Conservation (phyloP, 2,797 vertebrate genomes). For the Phoeniculus purpureus region DNA sequence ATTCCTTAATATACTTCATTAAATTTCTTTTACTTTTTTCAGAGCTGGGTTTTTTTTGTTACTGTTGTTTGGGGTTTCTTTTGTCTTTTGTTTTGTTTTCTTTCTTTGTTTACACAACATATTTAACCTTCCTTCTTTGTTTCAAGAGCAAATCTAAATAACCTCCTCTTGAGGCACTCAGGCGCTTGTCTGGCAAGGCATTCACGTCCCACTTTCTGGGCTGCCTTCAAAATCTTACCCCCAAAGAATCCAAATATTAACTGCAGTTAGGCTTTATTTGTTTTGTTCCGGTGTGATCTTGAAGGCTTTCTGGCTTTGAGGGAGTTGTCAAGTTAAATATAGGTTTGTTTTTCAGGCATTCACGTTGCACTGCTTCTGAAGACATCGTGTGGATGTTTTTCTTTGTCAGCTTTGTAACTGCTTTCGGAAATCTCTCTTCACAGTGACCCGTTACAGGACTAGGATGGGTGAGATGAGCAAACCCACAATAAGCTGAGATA, state of each 20-base stretch:
- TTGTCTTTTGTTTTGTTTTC: background rate
- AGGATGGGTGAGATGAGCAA: background rate
- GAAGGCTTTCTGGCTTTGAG: background rate
- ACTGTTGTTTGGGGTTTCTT: background rate
- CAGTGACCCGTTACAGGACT: background rate
- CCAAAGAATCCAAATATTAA: background rate
- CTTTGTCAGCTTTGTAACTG: background rate
- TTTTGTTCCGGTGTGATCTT: background rate
- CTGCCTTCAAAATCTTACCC: background rate
- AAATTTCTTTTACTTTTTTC: background rate
- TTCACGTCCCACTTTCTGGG: background rate
- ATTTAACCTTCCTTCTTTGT: background rate
- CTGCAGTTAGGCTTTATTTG: background rate
- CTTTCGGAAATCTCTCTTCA: background rate
- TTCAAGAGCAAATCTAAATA: slow-evolving; percentile 23
- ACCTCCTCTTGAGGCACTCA: background rate
- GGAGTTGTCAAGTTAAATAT: background rate
- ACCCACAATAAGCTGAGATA: background rate
- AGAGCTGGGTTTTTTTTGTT: background rate
- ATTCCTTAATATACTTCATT: background rate
- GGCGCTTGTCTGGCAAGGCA: background rate
- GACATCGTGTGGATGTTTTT: background rate
- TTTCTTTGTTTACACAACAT: background rate
- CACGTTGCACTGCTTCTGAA: background rate
- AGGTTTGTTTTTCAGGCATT: background rate